These are phyloP conservation scores for Zeus faber DNA, from an alignment of 2,113 vertebrate species.

Conservation along the genomic window DNA sequence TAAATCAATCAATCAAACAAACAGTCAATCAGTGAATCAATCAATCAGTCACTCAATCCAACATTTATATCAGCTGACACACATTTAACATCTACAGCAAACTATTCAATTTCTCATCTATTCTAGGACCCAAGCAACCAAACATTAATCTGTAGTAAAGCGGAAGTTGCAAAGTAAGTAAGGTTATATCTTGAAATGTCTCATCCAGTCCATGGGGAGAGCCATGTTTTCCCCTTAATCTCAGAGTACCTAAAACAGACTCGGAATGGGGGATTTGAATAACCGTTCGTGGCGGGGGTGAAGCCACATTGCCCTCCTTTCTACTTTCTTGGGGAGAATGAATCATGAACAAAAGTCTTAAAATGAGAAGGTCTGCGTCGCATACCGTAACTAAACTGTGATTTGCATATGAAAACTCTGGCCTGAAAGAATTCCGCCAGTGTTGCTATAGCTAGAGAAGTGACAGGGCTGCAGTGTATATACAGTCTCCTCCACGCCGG, in stretches of 20 bases:
- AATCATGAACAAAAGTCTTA: slow-evolving; percentile 75
- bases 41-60: no score
- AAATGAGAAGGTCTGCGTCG: slow-evolving; percentile 76
- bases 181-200: no score
- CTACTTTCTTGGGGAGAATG: slow-evolving; percentile 68
- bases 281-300: slow-evolving; percentile 67
- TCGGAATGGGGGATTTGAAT: slow-evolving; percentile 63
- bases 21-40: no score
- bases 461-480: slow-evolving; percentile 56
- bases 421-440: slow-evolving; percentile 75
- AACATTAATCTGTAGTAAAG: no score
- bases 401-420: slow-evolving; percentile 82
- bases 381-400: slow-evolving; percentile 81
- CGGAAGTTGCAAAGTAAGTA: no score
- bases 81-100: no score
- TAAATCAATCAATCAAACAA: no score
- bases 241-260: slow-evolving; percentile 52
- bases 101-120: no score
- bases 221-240: slow-evolving; percentile 34
- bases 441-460: slow-evolving; percentile 59
- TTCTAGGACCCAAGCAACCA: no score
- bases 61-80: no score
- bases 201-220: slow-evolving; percentile 40
- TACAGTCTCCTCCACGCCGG: slow-evolving; percentile 49
- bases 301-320: slow-evolving; percentile 60